Evolutionary conservation across 2,113 vertebrate species (phyloP), one percentile per base, ranked within the genome.

Genomic region (Siniperca knerii): DNA sequence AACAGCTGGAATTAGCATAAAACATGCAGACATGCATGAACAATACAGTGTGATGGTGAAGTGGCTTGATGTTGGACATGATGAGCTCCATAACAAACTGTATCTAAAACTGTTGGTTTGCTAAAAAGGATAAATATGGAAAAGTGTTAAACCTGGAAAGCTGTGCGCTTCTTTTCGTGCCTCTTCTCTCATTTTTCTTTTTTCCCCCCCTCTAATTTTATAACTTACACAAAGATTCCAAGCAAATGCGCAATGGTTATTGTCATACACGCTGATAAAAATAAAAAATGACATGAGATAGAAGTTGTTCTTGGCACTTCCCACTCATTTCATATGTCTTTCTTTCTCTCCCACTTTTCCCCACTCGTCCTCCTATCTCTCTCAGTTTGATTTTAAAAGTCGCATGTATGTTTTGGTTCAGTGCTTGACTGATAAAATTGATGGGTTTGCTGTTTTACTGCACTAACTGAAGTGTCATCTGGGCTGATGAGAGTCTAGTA

Each of bases 1-100:
- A 55, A 69, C 58, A 70, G 57, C 62, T 83, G 58, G 42, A 74
- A 81, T 65, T 29, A 46, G 42, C 2, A 50, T 44, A 10, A 61
- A 50, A 55, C 33, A 44, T 20, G 25, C 65, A 52, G 29, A 25
- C 18, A 13, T 61, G 40, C 37, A 62, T 40, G 25, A 44, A 64
- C 57, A 40, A 66, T 13, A 33, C 35, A 52, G 29, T 25, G 55
- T 20, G 33, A 55, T 52, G 46, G 4, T n/a, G 9, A 55, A 46
- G 9, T 37, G 13, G n/a, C 9, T n/a, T 12, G 23, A n/a, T 23
- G 23, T n/a, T 75, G 35, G 18, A 61, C 50, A 15, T 7, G 12
- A 55, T 70, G 21, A 37, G 21, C n/a, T 33, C 21, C 29, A 25
- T 29, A 23, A 23, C 33, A 42, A 3, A 21, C 4, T 46, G 10